A percentile compares a stretch with the other conserved stretches of the same genome.
phyloP scores from a whole-genome alignment of 2,797 vertebrate genomes.

The Macropodus opercularis region DNA sequence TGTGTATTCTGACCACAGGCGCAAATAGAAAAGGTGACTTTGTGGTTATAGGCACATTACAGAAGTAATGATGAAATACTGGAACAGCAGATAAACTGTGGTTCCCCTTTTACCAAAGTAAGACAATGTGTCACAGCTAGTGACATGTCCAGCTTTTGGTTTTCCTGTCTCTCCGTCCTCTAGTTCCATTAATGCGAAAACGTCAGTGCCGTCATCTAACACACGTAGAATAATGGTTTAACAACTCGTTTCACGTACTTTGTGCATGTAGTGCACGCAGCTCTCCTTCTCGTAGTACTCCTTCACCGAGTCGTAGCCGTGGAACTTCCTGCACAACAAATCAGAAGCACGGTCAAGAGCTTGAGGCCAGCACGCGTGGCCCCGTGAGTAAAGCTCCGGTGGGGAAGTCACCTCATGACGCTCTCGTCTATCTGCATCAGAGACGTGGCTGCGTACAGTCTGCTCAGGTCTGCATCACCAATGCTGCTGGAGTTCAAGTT shows the following conservation, averaged over 20 bases:
- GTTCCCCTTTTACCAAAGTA: background rate
- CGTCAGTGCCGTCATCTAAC: too few species aligned
- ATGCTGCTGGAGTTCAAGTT: constrained; percentile 82
- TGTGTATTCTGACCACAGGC: too few species aligned
- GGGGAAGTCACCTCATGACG: constrained; percentile 89
- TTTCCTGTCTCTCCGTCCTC: background rate
- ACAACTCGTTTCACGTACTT: constrained; percentile 82
- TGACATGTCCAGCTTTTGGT: too few species aligned
- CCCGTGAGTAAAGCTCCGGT: background rate
- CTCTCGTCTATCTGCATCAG: constrained; percentile 94
- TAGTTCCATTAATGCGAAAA: background rate
- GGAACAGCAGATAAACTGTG: background rate
- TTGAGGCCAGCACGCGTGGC: background rate
- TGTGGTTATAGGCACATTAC: background rate
- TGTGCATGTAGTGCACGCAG: constrained; percentile 91
- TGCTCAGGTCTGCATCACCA: constrained; percentile 84
- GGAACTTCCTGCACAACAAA: constrained; percentile 87
- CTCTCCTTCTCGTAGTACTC: constrained; percentile 97
- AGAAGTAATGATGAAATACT: background rate
- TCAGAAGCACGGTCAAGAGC: background rate
- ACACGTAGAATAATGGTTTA: too few species aligned
- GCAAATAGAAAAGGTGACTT: too few species aligned
- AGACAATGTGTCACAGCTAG: background rate
- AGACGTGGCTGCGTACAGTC: constrained; percentile 89
- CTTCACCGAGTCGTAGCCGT: constrained; percentile 88